Conservation (phyloP, 2,113 vertebrate species). For the Corythornis cristatus region DNA sequence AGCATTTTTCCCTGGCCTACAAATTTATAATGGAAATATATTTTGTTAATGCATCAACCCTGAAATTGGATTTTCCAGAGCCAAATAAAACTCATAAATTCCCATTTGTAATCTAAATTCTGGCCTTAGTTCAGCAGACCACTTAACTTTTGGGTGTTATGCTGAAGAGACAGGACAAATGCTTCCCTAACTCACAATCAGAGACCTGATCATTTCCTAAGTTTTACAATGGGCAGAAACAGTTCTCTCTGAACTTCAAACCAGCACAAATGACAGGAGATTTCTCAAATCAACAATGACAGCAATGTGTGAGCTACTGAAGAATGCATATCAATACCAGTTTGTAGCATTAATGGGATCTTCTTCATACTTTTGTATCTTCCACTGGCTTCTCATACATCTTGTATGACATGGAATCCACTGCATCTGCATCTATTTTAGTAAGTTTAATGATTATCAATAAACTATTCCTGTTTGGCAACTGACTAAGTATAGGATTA, state of each 20-base stretch:
- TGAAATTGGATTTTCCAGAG: slow-evolving; percentile 25
- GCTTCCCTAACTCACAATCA: background rate
- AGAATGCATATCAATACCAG: background rate
- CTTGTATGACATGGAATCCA: background rate
- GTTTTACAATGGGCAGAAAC: background rate
- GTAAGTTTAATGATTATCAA: background rate
- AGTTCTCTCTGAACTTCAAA: background rate
- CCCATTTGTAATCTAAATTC: background rate
- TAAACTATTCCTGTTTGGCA: background rate
- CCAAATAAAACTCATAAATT: background rate
- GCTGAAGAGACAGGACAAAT: background rate
- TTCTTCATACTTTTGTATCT: background rate
- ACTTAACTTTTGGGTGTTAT: background rate
- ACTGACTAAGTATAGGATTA: background rate
- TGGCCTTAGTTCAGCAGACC: background rate
- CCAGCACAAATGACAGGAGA: background rate
- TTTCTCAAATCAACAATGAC: background rate
- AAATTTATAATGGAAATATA: background rate
- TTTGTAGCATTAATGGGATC: background rate
- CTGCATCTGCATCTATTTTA: background rate
- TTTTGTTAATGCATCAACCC: background rate
- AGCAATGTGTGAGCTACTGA: background rate
- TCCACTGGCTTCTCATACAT: background rate
- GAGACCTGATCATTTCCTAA: background rate
- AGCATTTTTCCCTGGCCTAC: background rate